Evolutionary conservation across 2,113 vertebrate genomes (phyloP), one percentile per base, ranked within the genome.

Genomic region (Perca fluviatilis): DNA sequence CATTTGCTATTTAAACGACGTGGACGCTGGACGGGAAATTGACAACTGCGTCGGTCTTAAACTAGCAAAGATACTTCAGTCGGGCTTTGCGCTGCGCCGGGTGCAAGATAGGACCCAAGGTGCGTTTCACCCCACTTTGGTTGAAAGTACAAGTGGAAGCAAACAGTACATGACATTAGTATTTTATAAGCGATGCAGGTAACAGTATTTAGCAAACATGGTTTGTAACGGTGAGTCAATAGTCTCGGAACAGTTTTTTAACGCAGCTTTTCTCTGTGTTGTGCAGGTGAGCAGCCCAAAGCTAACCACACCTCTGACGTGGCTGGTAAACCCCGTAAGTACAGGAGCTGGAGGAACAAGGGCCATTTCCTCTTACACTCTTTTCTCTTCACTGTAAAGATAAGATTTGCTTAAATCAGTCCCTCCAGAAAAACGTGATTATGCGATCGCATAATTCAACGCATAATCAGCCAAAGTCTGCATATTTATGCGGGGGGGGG

Each of bases 241-340:
- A 6, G 7, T 36, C 36, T 33, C 2, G 11, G 47, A 54, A 14
- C 23, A 25, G 12, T 66, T 46, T 40, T 13, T 25, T 54, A 6
- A 75, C 3, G 14, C 27, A 40, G 9, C 3, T 15, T 33, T 74
- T 77, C 11, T 82, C 9, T 90, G 56, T 86, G 68, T 64, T 85
- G 19, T 89, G 1, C 5, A 93, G 92, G 89, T 84, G 92, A 89
- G 54, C 88, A 90, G 76, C 88, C 92, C 23, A 86, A 51, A 79
- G 75, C 36, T 4, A 40, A 80, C 74, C 10, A 86, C 58, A 82
- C 79, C 46, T 74, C 78, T 4, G 89, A 89, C 7, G 80, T 64
- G 27, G 53, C 72, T 47, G 87, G n/a, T n/a, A 87, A 74, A 62
- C 76, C 43, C 15, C 13, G 91, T 91, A 56, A 91, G 91, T 89